Evolutionary conservation across 2,113 vertebrate genomes (phyloP).

Genomic region (Dasyurus viverrinus): DNA sequence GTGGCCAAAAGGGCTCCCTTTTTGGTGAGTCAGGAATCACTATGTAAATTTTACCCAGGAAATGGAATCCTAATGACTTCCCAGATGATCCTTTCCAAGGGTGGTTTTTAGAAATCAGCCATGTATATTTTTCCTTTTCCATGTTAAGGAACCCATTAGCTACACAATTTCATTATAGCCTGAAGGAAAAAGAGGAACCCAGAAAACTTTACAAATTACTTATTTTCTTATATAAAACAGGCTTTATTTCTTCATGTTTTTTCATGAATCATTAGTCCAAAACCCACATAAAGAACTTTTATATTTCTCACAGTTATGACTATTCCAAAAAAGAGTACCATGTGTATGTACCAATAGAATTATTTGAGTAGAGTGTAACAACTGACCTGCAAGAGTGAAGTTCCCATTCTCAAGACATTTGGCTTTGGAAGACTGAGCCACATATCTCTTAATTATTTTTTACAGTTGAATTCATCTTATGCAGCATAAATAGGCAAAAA

Average conservation of each 20-base stretch:
- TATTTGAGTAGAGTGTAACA: background rate
- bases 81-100: background rate
- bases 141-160: background rate
- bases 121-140: background rate
- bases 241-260: background rate
- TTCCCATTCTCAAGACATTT: background rate
- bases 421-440: background rate
- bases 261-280: background rate
- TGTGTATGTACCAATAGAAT: background rate
- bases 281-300: background rate
- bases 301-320: background rate
- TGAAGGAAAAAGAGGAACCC: background rate
- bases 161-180: background rate
- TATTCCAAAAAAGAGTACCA: background rate
- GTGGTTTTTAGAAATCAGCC: background rate
- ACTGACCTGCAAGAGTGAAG: background rate
- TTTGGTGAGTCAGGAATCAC: background rate
- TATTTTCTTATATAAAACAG: background rate
- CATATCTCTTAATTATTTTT: background rate
- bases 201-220: background rate
- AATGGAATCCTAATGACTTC: background rate
- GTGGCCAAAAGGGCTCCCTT: background rate
- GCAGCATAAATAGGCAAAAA: background rate
- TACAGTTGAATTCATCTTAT: background rate
- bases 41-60: background rate